phyloP scores from a whole-genome alignment of 2,888 invertebrate species.

The Limnephilus rhombicus region DNA sequence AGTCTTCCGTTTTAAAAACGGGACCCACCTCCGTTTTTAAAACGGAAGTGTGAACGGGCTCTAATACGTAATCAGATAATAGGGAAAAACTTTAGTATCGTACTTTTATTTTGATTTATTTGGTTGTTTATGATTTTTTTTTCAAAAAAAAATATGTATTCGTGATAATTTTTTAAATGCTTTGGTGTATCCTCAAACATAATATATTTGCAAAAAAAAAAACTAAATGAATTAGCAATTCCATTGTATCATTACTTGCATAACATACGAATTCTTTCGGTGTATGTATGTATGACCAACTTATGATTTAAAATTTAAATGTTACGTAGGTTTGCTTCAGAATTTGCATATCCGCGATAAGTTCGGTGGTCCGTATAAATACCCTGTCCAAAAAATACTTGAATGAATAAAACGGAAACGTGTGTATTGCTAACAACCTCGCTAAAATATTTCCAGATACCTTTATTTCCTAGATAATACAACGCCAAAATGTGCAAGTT shows the following conservation, averaged over 20 bases:
- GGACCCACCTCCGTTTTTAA: too few species aligned
- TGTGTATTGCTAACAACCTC: background rate
- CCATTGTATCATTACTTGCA: background rate
- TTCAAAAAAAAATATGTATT: too few species aligned
- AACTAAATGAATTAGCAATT: background rate
- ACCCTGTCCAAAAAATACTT: background rate
- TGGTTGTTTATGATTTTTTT: too few species aligned
- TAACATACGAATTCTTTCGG: background rate
- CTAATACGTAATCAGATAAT: too few species aligned
- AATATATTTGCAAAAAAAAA: too few species aligned
- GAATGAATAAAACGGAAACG: background rate
- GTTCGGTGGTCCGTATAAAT: constrained; percentile 47
- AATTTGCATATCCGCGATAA: constrained; percentile 29
- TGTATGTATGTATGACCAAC: background rate
- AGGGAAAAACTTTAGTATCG: too few species aligned
- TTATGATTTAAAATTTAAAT: background rate
- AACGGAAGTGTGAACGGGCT: too few species aligned
- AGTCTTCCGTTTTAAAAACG: too few species aligned
- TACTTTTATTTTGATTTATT: too few species aligned
- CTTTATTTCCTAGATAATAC: constrained; percentile 20
- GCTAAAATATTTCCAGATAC: background rate
- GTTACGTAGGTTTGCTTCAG: background rate
- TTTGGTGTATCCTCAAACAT: too few species aligned
- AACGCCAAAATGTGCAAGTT: background rate
- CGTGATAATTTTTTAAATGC: too few species aligned